Conservation (phyloP, 1,140 invertebrate genomes). For the Frieseomelitta varia region DNA sequence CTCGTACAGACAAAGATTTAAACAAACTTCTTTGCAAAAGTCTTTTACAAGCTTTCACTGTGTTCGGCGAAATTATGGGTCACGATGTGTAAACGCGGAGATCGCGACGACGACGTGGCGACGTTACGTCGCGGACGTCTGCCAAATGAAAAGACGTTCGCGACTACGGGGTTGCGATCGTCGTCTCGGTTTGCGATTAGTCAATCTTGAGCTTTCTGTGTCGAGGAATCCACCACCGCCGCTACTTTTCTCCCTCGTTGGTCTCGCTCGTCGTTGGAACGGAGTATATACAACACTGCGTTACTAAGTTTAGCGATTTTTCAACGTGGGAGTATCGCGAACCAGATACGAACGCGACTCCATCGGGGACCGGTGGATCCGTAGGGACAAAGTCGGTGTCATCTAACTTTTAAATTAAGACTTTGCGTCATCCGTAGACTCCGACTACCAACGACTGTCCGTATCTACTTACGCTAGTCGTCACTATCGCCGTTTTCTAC, state of each 20-base stretch:
- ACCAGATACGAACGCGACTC: slow-evolving; percentile 32
- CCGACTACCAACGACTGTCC: background rate
- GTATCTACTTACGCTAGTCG: background rate
- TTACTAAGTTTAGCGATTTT: slow-evolving; percentile 30
- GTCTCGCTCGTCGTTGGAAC: slow-evolving; percentile 27
- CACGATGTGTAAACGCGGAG: slow-evolving; percentile 3
- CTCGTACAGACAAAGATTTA: no score
- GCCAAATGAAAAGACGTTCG: slow-evolving; percentile 5
- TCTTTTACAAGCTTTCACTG: no score
- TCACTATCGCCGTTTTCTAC: slow-evolving; percentile 10
- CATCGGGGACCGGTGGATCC: slow-evolving; percentile 22
- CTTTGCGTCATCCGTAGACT: slow-evolving; percentile 18
- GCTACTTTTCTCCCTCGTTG: background rate
- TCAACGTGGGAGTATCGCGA: slow-evolving; percentile 29
- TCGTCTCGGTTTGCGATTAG: background rate
- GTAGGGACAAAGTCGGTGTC: background rate
- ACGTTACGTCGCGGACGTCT: background rate
- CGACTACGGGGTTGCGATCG: background rate
- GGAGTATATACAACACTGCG: background rate
- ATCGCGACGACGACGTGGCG: background rate
- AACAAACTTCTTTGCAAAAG: no score
- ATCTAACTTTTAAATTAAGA: slow-evolving; percentile 74
- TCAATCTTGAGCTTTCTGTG: slow-evolving; percentile 12
- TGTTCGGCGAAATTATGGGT: background rate
- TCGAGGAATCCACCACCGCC: background rate